Percentiles rank a stretch among this genome's conserved stretches.
These are phyloP conservation scores for Eremobia ochroleuca DNA, from an alignment of 2,888 invertebrate species.

Conservation along the genomic window DNA sequence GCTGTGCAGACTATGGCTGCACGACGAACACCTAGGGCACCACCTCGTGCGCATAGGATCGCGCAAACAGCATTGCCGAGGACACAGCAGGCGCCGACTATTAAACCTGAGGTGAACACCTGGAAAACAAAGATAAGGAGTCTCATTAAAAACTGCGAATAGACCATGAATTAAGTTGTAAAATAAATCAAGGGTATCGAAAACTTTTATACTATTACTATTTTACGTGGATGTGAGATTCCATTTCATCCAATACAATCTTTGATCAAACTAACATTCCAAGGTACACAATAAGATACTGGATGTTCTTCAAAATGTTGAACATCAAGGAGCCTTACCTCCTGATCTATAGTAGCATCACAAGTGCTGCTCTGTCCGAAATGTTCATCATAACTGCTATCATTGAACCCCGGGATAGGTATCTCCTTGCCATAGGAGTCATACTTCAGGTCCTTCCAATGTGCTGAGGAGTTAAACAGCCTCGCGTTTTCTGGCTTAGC, in stretches of 20 bases:
- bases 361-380: slow-evolving; percentile 72
- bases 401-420: slow-evolving; percentile 70
- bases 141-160: too few species aligned
- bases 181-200: too few species aligned
- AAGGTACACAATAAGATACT: too few species aligned
- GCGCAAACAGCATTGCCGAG: slow-evolving; percentile 85
- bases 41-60: slow-evolving; percentile 80
- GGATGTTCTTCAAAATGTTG: too few species aligned
- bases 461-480: slow-evolving; percentile 75
- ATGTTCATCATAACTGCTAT: slow-evolving; percentile 64
- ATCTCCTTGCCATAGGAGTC: slow-evolving; percentile 79
- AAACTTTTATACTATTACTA: neutral
- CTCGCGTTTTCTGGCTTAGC: slow-evolving; percentile 77
- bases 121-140: slow-evolving; percentile 59
- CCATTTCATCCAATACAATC: too few species aligned
- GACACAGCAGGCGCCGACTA: slow-evolving; percentile 86
- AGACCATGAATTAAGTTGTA: neutral
- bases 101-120: slow-evolving; percentile 86
- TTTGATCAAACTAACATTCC: too few species aligned
- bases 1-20: slow-evolving; percentile 84
- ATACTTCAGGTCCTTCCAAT: slow-evolving; percentile 87
- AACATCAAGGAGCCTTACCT: slow-evolving; percentile 71
- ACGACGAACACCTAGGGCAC: slow-evolving; percentile 81
- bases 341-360: slow-evolving; percentile 80
- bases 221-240: too few species aligned